Evolutionary conservation across 2,113 vertebrate genomes (phyloP), one percentile per base, ranked within the genome.

Genomic region (Ammodytes dubius): DNA sequence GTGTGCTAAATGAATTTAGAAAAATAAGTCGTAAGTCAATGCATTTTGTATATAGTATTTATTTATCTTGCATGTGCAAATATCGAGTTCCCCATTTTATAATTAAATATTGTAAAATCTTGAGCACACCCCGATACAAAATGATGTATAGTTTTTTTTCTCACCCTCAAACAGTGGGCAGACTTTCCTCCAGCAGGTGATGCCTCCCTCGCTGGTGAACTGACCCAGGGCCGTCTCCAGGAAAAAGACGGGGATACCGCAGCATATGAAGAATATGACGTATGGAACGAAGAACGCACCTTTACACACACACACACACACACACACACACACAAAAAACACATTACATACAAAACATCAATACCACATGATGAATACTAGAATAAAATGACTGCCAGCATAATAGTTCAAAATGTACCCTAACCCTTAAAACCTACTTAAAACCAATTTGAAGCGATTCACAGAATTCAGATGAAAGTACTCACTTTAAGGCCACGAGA

Each of bases 231-330:
- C 98, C 0, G 98, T 99, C 93, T 99, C 98, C 95, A 99, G 84
- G 95, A 99, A 99, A 94, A 99, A 99, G 0, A 99, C 97, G 0
- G 98, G 98, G 87, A 99, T 99, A n/a, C 98, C 98, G 85, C 98
- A 99, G 93, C 97, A 99, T 64, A 99, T 91, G 50, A 99, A 99
- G 94, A 99, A 99, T 53, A 99, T 96, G 91, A 99, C 97, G 2
- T 99, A 99, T 0, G 98, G 98, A 76, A 99, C 97, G 82, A 99
- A 97, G 92, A 99, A 99, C 2, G 98, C 98, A 92, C 98, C 98
- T 99, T 70, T 9, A 72, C 5, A 63, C 37, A 82, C 42, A 85
- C 35, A 77, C 27, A 27, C 27, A 27, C 27, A 27, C 27, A 27
- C 27, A 27, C 27, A 27, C 27, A 27, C 27, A 27, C 27, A 27